These are phyloP conservation scores for Parotocinclus haroldoi DNA, from an alignment of 2,797 vertebrate genomes.

Conservation along the genomic window DNA sequence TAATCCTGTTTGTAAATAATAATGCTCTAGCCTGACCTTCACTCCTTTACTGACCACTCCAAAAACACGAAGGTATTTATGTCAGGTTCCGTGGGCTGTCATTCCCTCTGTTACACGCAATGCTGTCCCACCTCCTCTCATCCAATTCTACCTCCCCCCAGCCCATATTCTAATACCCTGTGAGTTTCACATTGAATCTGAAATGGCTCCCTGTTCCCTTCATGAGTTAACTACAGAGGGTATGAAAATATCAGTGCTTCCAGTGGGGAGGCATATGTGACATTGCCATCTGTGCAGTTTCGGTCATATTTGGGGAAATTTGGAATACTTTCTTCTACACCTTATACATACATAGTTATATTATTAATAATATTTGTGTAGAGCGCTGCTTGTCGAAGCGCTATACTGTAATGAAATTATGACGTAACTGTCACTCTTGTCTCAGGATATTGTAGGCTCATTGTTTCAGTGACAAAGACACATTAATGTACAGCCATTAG, in stretches of 20 bases:
- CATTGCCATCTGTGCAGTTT: too few species aligned
- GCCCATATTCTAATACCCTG: conserved; percentile 10
- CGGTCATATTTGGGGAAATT: too few species aligned
- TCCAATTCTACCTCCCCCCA: not conserved
- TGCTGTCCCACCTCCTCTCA: not conserved
- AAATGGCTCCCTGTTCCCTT: conserved; percentile 4
- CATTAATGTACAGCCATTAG: too few species aligned
- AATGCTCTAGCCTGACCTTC: conserved; percentile 74
- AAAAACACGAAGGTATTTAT: conserved; percentile 63
- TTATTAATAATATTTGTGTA: too few species aligned
- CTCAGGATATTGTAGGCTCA: too few species aligned
- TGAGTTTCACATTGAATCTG: conserved; percentile 1
- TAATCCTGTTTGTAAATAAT: conserved; percentile 84
- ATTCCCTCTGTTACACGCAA: conserved; percentile 41
- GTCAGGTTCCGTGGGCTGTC: conserved; percentile 54
- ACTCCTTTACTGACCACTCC: conserved; percentile 58
- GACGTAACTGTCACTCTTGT: too few species aligned
- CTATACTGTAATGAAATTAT: too few species aligned
- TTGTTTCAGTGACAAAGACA: too few species aligned
- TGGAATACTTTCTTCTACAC: too few species aligned
- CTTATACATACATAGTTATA: too few species aligned
- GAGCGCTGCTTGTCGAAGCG: too few species aligned
- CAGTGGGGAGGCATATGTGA: not conserved
- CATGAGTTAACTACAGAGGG: not conserved
- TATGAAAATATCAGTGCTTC: not conserved